Evolutionary conservation across 2,797 vertebrate species (phyloP), one percentile per base, ranked within the genome.

Genomic region (Gadopsis marmoratus): DNA sequence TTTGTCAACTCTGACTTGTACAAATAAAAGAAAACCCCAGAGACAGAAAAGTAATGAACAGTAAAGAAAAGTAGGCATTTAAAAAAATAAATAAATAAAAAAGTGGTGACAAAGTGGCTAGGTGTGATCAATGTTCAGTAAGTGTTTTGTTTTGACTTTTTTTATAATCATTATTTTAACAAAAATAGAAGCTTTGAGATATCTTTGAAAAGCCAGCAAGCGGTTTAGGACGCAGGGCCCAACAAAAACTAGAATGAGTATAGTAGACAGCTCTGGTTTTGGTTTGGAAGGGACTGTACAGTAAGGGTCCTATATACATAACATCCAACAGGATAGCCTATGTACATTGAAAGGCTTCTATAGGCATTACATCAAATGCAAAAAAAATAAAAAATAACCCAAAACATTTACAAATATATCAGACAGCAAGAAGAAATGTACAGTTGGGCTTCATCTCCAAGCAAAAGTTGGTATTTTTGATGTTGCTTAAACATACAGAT

Each of bases 181-280:
- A 96, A 96, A 96, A 96, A 96, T 96, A 96, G 91, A 96, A 95
- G 91, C 93, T 96, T 95, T 94, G 89, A 94, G 88, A 94, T 88
- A 92, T 90, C 86, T 93, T 88, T 93, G 92, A 93, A 90, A 93
- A 94, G 91, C 93, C 93, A 89, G 91, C 82, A 84, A 84, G 90
- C 90, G 58, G 68, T 83, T 86, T 71, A 86, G 69, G 81, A 89
- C 65, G 45, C 75, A 58, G 81, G 79, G 86, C 78, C 70, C 3
- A 81, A 86, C 77, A 68, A 71, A 91, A 89, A 86, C 76, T 71
- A 88, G 74, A 82, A 84, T 78, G 85, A 93, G 90, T 91, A 89
- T 81, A 83, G 85, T 84, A 84, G 90, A 95, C 88, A 85, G 91
- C 88, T 93, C 89, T 91, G 87, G 88, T 93, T 95, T 94, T 93